phyloP scores from a whole-genome alignment of 2,113 vertebrate genomes.

The Zosterops borbonicus region DNA sequence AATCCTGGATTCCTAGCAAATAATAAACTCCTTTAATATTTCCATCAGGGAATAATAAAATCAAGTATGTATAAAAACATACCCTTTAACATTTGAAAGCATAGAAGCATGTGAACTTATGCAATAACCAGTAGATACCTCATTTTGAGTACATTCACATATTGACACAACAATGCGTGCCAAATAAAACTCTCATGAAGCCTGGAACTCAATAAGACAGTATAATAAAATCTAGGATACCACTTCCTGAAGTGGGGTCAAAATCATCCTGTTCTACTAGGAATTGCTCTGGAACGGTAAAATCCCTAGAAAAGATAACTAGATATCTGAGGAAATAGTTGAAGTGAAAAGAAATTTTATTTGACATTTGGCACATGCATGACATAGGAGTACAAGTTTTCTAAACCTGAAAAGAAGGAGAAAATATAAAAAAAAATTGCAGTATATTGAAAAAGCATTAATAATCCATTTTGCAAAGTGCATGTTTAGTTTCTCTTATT shows the following conservation, averaged over 20 bases:
- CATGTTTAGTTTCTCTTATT: not conserved
- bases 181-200: conserved; percentile 39
- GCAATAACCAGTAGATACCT: conserved; percentile 2
- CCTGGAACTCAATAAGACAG: conserved; percentile 5
- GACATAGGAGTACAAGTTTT: not conserved
- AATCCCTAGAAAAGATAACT: not conserved
- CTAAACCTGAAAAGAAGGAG: not conserved
- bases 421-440: not conserved
- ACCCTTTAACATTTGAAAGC: conserved; percentile 17
- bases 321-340: not conserved
- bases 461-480: not conserved
- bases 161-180: conserved; percentile 1
- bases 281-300: not conserved
- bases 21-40: conserved; percentile 21
- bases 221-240: conserved; percentile 17
- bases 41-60: conserved; percentile 44
- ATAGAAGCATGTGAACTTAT: conserved; percentile 41
- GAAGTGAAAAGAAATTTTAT: not conserved
- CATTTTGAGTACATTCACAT: conserved; percentile 50
- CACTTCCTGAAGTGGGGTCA: conserved; percentile 15
- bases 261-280: not conserved
- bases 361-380: not conserved
- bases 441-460: not conserved
- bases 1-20: conserved; percentile 15
- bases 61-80: conserved; percentile 14